A percentile compares a stretch with the other conserved stretches of the same genome.
phyloP scores from a whole-genome alignment of 37 sponge, comb jelly and placozoan species.

The Geodia barretti region DNA sequence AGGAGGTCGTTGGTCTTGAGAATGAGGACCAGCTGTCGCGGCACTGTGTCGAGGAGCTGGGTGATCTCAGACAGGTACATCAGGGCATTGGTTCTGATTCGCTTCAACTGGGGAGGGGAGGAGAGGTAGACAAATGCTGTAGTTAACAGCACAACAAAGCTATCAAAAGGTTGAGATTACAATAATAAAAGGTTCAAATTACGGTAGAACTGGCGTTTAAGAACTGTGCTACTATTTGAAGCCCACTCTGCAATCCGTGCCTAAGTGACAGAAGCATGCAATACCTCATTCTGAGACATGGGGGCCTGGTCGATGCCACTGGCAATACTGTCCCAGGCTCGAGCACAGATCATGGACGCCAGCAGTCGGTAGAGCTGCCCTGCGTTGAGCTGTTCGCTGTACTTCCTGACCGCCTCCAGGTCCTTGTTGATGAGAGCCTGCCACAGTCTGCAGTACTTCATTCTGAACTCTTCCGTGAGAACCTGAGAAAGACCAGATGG shows the following conservation, averaged over 20 bases:
- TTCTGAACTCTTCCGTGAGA: conserved; percentile 78
- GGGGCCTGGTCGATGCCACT: conserved; percentile 39
- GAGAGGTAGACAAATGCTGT: background rate
- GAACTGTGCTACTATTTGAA: background rate
- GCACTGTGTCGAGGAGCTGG: conserved; percentile 81
- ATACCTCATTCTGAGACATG: conserved; percentile 54
- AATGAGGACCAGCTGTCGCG: conserved; percentile 88
- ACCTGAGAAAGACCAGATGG: conserved; percentile 6
- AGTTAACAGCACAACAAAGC: background rate
- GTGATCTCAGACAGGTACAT: conserved; percentile 55
- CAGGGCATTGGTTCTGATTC: conserved; percentile 8
- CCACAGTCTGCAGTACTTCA: conserved; percentile 94
- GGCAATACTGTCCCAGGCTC: conserved; percentile 85
- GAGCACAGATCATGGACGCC: conserved; percentile 86
- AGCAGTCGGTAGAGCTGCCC: conserved; percentile 83
- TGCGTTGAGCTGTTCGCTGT: conserved; percentile 73
- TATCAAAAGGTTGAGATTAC: background rate
- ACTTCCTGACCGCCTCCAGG: conserved; percentile 50
- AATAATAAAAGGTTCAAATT: background rate
- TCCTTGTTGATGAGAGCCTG: conserved; percentile 78
- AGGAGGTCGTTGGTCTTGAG: conserved; percentile 96
- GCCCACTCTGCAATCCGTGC: background rate
- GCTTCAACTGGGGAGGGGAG: conserved; percentile 10
- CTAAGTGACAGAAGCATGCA: background rate
- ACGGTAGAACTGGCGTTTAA: no score